Evolutionary conservation across 1,140 invertebrate species (phyloP), one percentile per base, ranked within the genome.

Genomic region (Vanessa atalanta): DNA sequence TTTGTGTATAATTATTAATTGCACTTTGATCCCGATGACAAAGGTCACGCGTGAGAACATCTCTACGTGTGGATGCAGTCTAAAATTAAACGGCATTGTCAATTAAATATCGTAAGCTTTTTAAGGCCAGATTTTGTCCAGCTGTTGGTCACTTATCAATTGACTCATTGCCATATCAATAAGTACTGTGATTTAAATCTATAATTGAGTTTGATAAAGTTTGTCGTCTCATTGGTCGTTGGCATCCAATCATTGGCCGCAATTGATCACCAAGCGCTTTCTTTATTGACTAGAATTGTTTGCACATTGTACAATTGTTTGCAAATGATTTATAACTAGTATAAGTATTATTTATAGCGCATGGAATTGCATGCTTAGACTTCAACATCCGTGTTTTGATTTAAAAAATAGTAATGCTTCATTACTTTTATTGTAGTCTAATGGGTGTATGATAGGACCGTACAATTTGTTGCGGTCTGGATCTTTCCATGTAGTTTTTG

Each of bases 231-330:
- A 55, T 68, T 68, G 7, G 65, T 26, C 9, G 65, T 50, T 31
- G 15, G 51, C 9, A 50, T 20, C n/a, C 37, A 60, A 69, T 48
- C 23, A 47, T 57, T 57, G 43, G 55, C 51, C 55, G 66, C 66
- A 69, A 69, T 69, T 69, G 66, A 57, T 69, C 51, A 15, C 13
- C 37, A 14, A 68, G 26, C 50, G 31, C 53, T 69, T 69, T 69
- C 66, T 60, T 69, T 69, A 69, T 69, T 69, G 53, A 60, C 53
- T 57, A 2, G 16, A 60, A 69, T 60, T 69, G 66, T 60, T 69
- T 15, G 66, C 51, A 55, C n/a, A 69, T 55, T 53, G 53, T 13
- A 69, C 66, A 69, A 60, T 69, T 69, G 66, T 69, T 69, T 55
- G 55, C 66, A 60, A 69, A 69, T 47, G 66, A 69, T 57, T 26